Conservation (phyloP, 2,797 vertebrate species). For the Naso thynnoides region DNA sequence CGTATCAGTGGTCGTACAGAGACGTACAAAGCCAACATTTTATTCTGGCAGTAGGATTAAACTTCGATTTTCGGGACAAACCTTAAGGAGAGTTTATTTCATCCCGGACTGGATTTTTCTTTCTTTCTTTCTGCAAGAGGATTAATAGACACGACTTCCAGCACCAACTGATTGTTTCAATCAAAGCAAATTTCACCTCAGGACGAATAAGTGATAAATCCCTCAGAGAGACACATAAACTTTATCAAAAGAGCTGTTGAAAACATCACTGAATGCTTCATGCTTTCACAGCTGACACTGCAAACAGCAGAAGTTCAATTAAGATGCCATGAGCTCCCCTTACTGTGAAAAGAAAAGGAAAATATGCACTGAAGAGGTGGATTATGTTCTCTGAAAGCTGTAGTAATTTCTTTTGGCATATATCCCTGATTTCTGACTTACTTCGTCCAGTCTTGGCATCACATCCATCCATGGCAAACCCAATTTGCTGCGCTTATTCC, state of each 20-base stretch:
- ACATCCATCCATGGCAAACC: constrained; percentile 74
- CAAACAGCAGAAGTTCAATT: constrained; percentile 56
- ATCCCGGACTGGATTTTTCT: neutral
- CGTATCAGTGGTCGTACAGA: no score
- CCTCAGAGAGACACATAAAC: constrained; percentile 23
- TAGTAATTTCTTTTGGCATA: constrained; percentile 82
- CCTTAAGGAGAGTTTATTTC: constrained; percentile 10
- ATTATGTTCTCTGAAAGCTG: constrained; percentile 77
- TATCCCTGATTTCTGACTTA: constrained; percentile 77
- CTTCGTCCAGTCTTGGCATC: constrained; percentile 70
- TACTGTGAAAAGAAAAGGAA: constrained; percentile 42
- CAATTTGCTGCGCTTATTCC: constrained; percentile 70
- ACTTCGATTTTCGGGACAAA: constrained; percentile 11
- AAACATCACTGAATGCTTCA: constrained; percentile 24
- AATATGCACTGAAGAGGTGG: constrained; percentile 60
- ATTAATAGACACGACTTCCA: neutral
- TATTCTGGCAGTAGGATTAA: neutral
- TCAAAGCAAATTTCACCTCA: constrained; percentile 23
- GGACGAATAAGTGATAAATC: constrained; percentile 6
- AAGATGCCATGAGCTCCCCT: constrained; percentile 56
- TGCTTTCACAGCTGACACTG: constrained; percentile 60
- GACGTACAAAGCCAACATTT: no score
- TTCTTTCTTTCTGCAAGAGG: neutral
- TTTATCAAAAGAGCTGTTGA: constrained; percentile 28
- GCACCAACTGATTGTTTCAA: constrained; percentile 6